Conservation (phyloP, 2,888 invertebrate genomes). For the Ennomos erosarius region DNA sequence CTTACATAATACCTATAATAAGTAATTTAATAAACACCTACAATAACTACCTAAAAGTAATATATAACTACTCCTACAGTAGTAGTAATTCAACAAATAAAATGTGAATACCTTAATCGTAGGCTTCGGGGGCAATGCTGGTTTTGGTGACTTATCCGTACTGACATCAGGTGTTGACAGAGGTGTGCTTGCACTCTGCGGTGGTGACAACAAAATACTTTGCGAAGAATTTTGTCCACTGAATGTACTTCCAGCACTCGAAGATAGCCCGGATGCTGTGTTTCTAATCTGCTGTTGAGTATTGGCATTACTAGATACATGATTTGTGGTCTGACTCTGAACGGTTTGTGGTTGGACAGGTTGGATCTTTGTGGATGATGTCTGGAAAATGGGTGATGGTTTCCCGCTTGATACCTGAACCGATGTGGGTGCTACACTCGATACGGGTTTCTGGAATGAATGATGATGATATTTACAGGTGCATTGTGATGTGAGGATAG, state of each 20-base stretch:
- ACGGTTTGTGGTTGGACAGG: slow-evolving; percentile 92
- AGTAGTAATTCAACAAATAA: too few relatives aligned
- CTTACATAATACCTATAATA: too few relatives aligned
- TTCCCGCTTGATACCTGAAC: slow-evolving; percentile 87
- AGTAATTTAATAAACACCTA: too few relatives aligned
- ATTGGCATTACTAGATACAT: slow-evolving; percentile 77
- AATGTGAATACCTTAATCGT: slow-evolving; percentile 81
- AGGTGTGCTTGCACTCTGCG: slow-evolving; percentile 87
- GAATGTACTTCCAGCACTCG: slow-evolving; percentile 78
- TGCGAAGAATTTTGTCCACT: slow-evolving; percentile 72
- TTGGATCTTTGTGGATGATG: slow-evolving; percentile 92
- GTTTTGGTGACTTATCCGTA: slow-evolving; percentile 87
- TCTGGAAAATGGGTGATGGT: slow-evolving; percentile 91
- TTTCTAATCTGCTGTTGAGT: slow-evolving; percentile 83
- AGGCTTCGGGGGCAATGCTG: slow-evolving; percentile 94
- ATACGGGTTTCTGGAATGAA: slow-evolving; percentile 92
- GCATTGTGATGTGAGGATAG: slow-evolving; percentile 45
- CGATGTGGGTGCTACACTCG: slow-evolving; percentile 93
- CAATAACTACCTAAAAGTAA: too few relatives aligned
- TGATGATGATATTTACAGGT: slow-evolving; percentile 79
- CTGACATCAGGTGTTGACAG: slow-evolving; percentile 83
- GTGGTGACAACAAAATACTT: slow-evolving; percentile 84
- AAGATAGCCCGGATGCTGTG: slow-evolving; percentile 78
- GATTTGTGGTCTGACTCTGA: slow-evolving; percentile 77
- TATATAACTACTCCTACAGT: too few relatives aligned